Evolutionary conservation across 2,888 invertebrate species (phyloP), one percentile per base, ranked within the genome.

Genomic region (Rugalucina vietnamica): DNA sequence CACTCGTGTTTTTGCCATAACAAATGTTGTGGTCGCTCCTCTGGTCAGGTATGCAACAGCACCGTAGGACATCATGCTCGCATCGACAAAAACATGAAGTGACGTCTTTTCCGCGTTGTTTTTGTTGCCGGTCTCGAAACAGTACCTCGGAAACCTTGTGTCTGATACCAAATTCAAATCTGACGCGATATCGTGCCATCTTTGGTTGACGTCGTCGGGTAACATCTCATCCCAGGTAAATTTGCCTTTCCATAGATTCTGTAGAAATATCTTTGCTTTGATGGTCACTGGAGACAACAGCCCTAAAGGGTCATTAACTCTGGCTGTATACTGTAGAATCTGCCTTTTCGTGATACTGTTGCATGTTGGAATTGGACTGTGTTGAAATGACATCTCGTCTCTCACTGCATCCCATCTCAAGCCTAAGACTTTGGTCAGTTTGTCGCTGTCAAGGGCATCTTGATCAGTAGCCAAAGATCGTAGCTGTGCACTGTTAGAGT

Each of bases 331-430:
- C 32, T 79, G 34, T 10, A 82, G 57, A n/a, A 82, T 57, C 27
- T 29, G 21, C 18, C 81, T 39, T 49, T 82, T 82, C 1, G 82
- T 82, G n/a, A 69, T 34, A 10, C 21, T 60, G 24, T 43, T n/a
- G 3, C 34, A 18, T 21, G 24, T 24, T 32, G 29, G 69, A 32
- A 69, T 69, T 32, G 29, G 32, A 18, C 36, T 69, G 69, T 34
- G 34, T 29, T n/a, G 60, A 60, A 27, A 60, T 29, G 60, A 18
- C 36, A 69, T 21, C 36, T 34, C 29, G 37, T 86, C 81, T 29
- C 12, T 65, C 27, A 72, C 60, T 24, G 72, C n/a, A 34, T 84
- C 37, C 84, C 76, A 86, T 21, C 81, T 73, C 71, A 84, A 70
- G 4, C 81, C 83, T 18, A 83, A 73, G 3, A 82, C 54, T 60